Evolutionary conservation across 2,888 invertebrate genomes (phyloP), one percentile per base, ranked within the genome.

Genomic region (Nephrotoma flavescens): DNA sequence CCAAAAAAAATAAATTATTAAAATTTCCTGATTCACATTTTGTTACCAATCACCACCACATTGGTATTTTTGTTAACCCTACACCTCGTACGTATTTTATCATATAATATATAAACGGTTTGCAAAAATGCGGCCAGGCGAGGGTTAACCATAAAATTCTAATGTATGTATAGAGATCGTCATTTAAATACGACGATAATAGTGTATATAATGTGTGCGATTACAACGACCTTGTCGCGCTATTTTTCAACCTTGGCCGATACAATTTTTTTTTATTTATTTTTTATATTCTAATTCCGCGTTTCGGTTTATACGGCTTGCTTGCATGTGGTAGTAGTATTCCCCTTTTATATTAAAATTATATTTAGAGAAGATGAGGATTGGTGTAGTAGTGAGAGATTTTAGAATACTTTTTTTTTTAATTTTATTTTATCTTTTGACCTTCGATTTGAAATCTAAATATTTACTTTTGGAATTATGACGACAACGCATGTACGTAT

Each of bases 171-270:
- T n/a, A 42, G 19, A 86, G 31, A 52, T 42, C 44, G 85, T 44
- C 85, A 44, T 44, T 31, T 44, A 44, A 31, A 71, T 71, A 71
- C 71, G 31, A 71, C 11, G 71, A 71, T 31, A 31, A 71, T 71
- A 71, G 19, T 71, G 71, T 71, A 71, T 31, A 52, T 41, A 31
- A 31, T 31, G 31, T 31, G 42, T 44, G 44, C 31, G 44, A 86
- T 42, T 47, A 47, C 41, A 57, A 52, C 90, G 91, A 91, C 91
- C 91, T 91, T 91, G 91, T 89, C 89, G 90, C 90, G 91, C 90
- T 91, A 91, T 91, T 91, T 90, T 91, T 91, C 90, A 90, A 91
- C 91, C 92, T 91, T 91, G 91, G 52, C 57, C 41, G 31, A 86
- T 86, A 47, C 47, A 47, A 86, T 47, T 45, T 42, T 44, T 44